phyloP scores from a whole-genome alignment of 2,797 vertebrate species.

The Molothrus ater region DNA sequence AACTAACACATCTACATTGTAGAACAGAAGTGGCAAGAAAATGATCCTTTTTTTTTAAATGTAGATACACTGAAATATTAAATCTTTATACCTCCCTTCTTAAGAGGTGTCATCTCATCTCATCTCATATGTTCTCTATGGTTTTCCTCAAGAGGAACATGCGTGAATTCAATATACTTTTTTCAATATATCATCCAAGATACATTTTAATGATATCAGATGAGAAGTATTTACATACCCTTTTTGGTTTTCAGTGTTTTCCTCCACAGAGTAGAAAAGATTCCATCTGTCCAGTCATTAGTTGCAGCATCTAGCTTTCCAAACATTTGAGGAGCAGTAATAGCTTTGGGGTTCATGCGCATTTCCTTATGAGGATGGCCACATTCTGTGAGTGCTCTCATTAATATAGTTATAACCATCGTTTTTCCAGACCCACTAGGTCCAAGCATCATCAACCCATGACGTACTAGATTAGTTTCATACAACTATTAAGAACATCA shows the following conservation, averaged over 20 bases:
- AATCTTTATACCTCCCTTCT: not conserved
- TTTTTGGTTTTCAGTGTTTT: constrained; percentile 80
- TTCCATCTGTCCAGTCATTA: constrained; percentile 83
- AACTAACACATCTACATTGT: not conserved
- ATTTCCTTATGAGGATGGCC: constrained; percentile 76
- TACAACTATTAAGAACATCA: constrained; percentile 64
- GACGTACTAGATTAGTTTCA: constrained; percentile 78
- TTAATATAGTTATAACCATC: constrained; percentile 70
- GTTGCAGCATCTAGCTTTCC: constrained; percentile 79
- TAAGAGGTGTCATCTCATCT: not conserved
- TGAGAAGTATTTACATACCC: constrained; percentile 43
- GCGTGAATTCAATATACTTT: not conserved
- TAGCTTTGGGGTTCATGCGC: constrained; percentile 82
- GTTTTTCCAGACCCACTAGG: constrained; percentile 82
- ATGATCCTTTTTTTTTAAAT: fast-evolving
- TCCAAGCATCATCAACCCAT: constrained; percentile 80
- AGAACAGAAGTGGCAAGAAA: not conserved
- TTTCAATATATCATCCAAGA: not conserved
- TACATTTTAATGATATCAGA: not conserved
- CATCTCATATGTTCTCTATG: not conserved
- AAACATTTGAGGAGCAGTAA: constrained; percentile 82
- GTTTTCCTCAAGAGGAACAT: not conserved
- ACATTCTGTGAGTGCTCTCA: constrained; percentile 77
- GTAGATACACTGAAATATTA: not conserved
- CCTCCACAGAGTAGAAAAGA: constrained; percentile 81